Conservation (phyloP, 2,797 vertebrate species). For the Simalia tracyae region DNA sequence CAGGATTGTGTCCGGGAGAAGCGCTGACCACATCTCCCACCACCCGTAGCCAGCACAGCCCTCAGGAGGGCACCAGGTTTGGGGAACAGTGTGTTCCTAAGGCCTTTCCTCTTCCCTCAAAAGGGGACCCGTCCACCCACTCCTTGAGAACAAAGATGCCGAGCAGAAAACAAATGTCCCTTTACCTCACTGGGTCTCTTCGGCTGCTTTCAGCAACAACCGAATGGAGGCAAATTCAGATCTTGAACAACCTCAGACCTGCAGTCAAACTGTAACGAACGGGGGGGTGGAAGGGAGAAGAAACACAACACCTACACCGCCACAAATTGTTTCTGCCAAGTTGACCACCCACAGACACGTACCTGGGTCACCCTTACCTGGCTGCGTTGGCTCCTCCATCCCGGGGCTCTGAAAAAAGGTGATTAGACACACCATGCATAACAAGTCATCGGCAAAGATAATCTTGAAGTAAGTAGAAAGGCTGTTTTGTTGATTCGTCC, state of each 20-base stretch:
- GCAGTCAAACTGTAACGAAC: constrained; percentile 66
- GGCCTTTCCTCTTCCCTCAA: neutral
- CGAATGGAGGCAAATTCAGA: constrained; percentile 64
- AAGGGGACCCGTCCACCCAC: neutral
- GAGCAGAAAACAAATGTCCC: constrained; percentile 49
- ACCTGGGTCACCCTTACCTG: constrained; percentile 62
- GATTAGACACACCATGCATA: constrained; percentile 57
- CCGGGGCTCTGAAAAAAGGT: constrained; percentile 67
- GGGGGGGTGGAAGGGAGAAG: constrained; percentile 48
- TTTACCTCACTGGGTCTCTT: constrained; percentile 73
- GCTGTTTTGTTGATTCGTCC: neutral
- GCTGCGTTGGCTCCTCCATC: constrained; percentile 30
- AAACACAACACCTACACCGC: constrained; percentile 56
- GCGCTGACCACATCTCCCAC: neutral
- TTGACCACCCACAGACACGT: constrained; percentile 41
- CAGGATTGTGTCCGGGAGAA: neutral
- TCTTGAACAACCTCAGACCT: constrained; percentile 72
- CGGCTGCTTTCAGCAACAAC: constrained; percentile 61
- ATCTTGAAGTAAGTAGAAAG: constrained; percentile 26
- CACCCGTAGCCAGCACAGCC: neutral
- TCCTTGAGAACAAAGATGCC: constrained; percentile 34
- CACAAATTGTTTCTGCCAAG: constrained; percentile 33
- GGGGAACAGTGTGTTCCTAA: neutral
- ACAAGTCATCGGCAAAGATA: constrained; percentile 11
- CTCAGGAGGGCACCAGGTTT: neutral